A percentile compares a stretch with the other conserved stretches of the same genome.
Conservation (phyloP, 2,113 vertebrate species). For the Cyprinodon brontotheroides region DNA sequence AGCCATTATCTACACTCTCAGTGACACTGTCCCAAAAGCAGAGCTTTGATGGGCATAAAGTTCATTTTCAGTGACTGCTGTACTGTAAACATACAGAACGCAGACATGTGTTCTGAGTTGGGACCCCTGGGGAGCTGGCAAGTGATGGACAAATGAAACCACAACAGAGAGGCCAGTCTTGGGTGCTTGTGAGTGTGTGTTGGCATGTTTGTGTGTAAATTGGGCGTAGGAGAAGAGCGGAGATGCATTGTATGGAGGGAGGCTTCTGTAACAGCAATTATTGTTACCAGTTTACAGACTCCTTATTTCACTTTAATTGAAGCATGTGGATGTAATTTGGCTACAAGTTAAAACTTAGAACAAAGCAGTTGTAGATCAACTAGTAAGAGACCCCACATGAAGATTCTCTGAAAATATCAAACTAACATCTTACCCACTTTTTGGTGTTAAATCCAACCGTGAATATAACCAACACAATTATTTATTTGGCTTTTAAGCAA, state of each 20-base stretch:
- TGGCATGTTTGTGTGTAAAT: constrained; percentile 32
- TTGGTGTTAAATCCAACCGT: background rate
- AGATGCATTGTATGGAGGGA: constrained; percentile 38
- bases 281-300: constrained; percentile 67
- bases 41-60: constrained; percentile 56
- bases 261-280: constrained; percentile 66
- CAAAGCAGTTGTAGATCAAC: constrained; percentile 32
- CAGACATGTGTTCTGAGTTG: constrained; percentile 75
- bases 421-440: background rate
- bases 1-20: constrained; percentile 21
- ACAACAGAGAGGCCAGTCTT: constrained; percentile 66
- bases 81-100: constrained; percentile 69
- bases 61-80: constrained; percentile 64
- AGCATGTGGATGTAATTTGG: constrained; percentile 52
- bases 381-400: constrained; percentile 28
- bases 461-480: background rate
- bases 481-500: background rate
- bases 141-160: constrained; percentile 71
- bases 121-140: constrained; percentile 66
- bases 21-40: constrained; percentile 57
- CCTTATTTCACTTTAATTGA: constrained; percentile 49
- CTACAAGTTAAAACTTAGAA: constrained; percentile 28
- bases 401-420: background rate
- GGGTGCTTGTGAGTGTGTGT: constrained; percentile 21
- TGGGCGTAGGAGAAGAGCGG: background rate